phyloP scores from a whole-genome alignment of 2,113 vertebrate genomes.

The Pseudonaja textilis region DNA sequence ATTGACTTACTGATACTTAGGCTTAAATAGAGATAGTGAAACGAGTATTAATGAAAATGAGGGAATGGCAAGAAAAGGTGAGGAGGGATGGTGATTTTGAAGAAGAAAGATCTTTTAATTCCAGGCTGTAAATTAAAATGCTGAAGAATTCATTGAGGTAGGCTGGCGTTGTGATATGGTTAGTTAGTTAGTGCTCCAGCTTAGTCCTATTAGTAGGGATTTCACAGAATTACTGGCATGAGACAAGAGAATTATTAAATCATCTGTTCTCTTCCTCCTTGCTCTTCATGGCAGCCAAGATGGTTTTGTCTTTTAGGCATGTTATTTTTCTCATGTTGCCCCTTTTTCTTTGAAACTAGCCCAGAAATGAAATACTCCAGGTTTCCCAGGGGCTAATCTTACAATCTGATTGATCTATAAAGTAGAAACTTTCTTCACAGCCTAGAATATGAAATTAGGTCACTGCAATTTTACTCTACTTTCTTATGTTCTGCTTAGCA shows the following conservation, averaged over 20 bases:
- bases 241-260: conserved; percentile 30
- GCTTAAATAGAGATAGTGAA: not conserved
- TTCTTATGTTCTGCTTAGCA: conserved; percentile 55
- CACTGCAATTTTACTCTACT: conserved; percentile 56
- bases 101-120: not conserved
- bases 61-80: not conserved
- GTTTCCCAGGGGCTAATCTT: conserved; percentile 38
- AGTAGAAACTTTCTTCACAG: conserved; percentile 36
- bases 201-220: conserved; percentile 32
- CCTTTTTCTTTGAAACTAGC: conserved; percentile 52
- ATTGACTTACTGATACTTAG: not conserved
- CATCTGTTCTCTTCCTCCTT: not conserved
- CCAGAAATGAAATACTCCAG: conserved; percentile 43
- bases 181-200: not conserved
- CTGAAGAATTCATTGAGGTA: not conserved
- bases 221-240: conserved; percentile 27
- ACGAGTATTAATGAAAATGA: not conserved
- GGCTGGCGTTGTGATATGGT: not conserved
- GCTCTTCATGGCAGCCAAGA: not conserved
- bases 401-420: conserved; percentile 48
- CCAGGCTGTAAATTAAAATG: not conserved
- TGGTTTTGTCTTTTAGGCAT: conserved; percentile 30
- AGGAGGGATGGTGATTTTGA: not conserved
- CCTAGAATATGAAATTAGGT: conserved; percentile 59
- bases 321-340: conserved; percentile 44